A percentile compares a stretch with the other conserved stretches of the same genome.
Conservation (phyloP, 1,140 invertebrate species). For the Whitmania pigra region DNA sequence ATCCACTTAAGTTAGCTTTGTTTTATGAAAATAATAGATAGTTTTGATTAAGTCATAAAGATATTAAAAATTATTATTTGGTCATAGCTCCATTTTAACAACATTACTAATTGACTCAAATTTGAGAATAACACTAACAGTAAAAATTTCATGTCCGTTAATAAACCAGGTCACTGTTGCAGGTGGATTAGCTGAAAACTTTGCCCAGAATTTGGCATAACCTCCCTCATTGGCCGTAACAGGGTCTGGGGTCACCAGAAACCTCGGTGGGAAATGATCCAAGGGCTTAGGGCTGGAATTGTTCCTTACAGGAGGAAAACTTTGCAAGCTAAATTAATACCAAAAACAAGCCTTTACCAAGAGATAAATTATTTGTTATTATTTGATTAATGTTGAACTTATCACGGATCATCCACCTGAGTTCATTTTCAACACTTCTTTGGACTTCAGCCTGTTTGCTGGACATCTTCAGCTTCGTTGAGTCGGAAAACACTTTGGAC, state of each 20-base stretch:
- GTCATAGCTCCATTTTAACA: not conserved
- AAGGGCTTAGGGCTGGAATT: not conserved
- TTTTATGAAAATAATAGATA: no score
- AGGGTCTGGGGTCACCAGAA: constrained; percentile 55
- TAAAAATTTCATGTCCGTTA: constrained; percentile 84
- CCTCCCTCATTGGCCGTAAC: constrained; percentile 77
- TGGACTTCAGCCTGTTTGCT: not conserved
- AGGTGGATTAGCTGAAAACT: constrained; percentile 79
- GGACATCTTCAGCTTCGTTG: constrained; percentile 5
- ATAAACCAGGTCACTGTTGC: constrained; percentile 91
- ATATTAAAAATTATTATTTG: no score
- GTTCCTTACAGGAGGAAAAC: not conserved
- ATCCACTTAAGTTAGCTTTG: no score
- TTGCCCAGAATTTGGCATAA: constrained; percentile 80
- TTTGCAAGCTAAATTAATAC: no score
- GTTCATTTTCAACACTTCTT: not conserved
- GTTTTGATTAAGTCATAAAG: no score
- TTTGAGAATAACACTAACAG: constrained; percentile 52
- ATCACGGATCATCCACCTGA: no score
- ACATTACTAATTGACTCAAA: not conserved
- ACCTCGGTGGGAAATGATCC: not conserved
- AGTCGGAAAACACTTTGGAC: not conserved
- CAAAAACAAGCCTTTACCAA: no score
- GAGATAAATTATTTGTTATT: not conserved
- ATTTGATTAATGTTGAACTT: not conserved